A percentile compares a stretch with the other conserved stretches of the same genome.
These are phyloP conservation scores for Sinocyclocheilus anshuiensis DNA, from an alignment of 2,113 vertebrate species.

Conservation along the genomic window DNA sequence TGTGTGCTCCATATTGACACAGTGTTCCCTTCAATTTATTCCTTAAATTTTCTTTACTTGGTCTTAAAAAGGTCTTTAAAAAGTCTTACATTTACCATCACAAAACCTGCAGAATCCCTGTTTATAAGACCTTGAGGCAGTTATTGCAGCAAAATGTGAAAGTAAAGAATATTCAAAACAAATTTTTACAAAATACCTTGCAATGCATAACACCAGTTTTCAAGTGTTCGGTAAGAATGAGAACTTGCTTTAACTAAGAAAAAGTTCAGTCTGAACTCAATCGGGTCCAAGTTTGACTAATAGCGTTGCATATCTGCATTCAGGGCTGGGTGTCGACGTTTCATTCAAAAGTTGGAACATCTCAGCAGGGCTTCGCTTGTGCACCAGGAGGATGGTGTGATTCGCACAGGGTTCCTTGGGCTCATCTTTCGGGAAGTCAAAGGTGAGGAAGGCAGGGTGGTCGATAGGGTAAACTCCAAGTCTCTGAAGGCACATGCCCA, in stretches of 20 bases:
- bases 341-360: slow-evolving; percentile 63
- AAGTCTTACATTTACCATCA: not conserved
- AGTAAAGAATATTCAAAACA: not conserved
- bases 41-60: not conserved
- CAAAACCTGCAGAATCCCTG: no score
- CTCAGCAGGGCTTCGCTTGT: slow-evolving; percentile 69
- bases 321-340: slow-evolving; percentile 21
- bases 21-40: not conserved
- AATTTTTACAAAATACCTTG: not conserved
- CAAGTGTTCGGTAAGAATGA: not conserved
- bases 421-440: slow-evolving; percentile 63
- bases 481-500: slow-evolving; percentile 77
- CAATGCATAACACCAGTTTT: not conserved
- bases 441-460: slow-evolving; percentile 74
- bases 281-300: slow-evolving; percentile 1
- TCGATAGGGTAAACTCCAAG: slow-evolving; percentile 62
- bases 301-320: slow-evolving; percentile 62
- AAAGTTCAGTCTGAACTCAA: not conserved
- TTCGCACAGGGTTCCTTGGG: slow-evolving; percentile 60
- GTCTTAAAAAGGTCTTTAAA: not conserved
- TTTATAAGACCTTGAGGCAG: no score
- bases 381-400: slow-evolving; percentile 71
- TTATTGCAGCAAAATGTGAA: not conserved
- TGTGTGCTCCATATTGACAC: not conserved
- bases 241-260: not conserved